These are phyloP conservation scores for Charadrius vociferus DNA, from an alignment of 2,113 vertebrate genomes.

Conservation along the genomic window DNA sequence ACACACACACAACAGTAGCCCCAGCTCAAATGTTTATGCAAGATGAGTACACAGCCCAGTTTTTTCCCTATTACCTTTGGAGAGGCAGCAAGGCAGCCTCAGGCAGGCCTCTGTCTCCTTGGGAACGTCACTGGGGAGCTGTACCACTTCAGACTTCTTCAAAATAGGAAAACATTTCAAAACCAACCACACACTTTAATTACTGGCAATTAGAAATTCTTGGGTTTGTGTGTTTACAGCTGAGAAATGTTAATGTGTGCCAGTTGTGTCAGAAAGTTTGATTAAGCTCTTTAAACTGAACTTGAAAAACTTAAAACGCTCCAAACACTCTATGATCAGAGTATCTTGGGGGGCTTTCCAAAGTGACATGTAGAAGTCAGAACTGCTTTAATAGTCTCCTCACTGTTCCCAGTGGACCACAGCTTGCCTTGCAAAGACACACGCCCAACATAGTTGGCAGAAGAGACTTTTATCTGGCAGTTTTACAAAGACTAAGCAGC, in stretches of 20 bases:
- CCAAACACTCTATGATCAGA: conserved; percentile 12
- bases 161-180: conserved; percentile 55
- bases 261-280: conserved; percentile 66
- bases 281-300: conserved; percentile 54
- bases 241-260: conserved; percentile 71
- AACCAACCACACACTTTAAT: conserved; percentile 46
- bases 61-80: background rate
- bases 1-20: background rate
- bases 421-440: background rate
- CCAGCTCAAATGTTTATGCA: conserved; percentile 21
- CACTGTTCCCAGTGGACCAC: background rate
- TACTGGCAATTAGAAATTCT: conserved; percentile 63
- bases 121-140: conserved; percentile 20
- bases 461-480: background rate
- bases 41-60: background rate
- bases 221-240: conserved; percentile 52
- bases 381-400: conserved; percentile 6
- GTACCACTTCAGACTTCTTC: conserved; percentile 52
- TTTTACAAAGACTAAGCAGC: background rate
- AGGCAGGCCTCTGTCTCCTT: conserved; percentile 29
- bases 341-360: conserved; percentile 26
- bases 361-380: conserved; percentile 12
- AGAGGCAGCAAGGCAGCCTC: conserved; percentile 23
- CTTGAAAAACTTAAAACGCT: conserved; percentile 35
- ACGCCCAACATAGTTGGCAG: background rate